Evolutionary conservation across 30 jellyfish, hydroid and myxozoan genomes (phyloP), one percentile per base, ranked within the genome.

Genomic region (Chironex yamaguchii): DNA sequence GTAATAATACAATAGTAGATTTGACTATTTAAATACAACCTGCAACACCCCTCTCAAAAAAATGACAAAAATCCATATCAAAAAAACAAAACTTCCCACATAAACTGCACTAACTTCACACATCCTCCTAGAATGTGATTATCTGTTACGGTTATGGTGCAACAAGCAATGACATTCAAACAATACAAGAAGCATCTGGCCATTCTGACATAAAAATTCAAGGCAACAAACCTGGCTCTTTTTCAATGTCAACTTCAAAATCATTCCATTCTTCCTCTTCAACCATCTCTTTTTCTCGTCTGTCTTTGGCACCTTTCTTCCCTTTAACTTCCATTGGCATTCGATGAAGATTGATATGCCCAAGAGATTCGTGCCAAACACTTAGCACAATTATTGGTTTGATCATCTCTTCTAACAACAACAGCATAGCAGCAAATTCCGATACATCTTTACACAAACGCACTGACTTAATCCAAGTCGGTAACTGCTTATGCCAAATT

Each of bases 401-500:
- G 51, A 93, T 88, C 65, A 93, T 93, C 49, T 93, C 91, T 51
- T 93, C 97, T 82, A 93, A 82, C 29, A 82, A 76, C 1, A 84
- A 33, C 88, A 93, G 75, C 91, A 93, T 49, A 49, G 96, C 96
- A 26, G 97, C 96, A 62, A 93, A 93, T 42, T 93, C 97, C 14
- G 89, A 84, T 24, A 89, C 96, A 6, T 79, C 95, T 54, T 88
- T 93, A 80, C 98, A 93, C 91, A 88, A 49, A 12, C 97, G 96
- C 2, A 93, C 98, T 2, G 97, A 96, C 54, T 89, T 88, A 9
- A 93, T 93, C 98, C 98, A 93, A 52, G 89, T 25, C 0, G 97
- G 97, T 12, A 88, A 82, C 76, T 86, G 96, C 62, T 76, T 68
- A 84, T 93, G 72, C 98, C 98, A 93, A 73, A 78, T 67, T 1